Evolutionary conservation across 2,797 vertebrate species (phyloP), one percentile per base, ranked within the genome.

Genomic region (Ceryle rudis): DNA sequence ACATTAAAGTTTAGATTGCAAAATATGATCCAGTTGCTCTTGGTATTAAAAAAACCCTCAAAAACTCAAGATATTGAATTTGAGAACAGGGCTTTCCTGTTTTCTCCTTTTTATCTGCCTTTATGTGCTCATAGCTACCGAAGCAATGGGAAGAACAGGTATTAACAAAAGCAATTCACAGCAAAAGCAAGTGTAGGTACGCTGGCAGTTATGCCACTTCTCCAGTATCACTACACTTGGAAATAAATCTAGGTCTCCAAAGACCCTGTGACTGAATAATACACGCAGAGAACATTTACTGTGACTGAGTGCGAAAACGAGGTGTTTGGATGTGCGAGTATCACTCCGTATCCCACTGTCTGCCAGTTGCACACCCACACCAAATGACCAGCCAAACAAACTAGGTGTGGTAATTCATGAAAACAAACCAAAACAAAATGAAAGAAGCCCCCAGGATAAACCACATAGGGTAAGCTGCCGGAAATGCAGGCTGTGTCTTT

Each of bases 401-500:
- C 46, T 6, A 79, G 41, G 22, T 44, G 67, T 39, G 28, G 15
- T 49, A 31, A 52, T 41, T 14, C 37, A 67, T 19, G 2, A 0
- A 9, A 84, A 44, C 46, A 46, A 46, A 11, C 16, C 11, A n/a
- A 10, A 46, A 23, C 18, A 12, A 39, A 37, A 28, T 4, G 1
- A 35, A 33, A 9, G 44, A 47, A 64, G 4, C 49, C 44, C 2
- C 0, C 44, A 35, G 44, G 73, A 67, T 21, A 79, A 93, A 87
- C 37, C 60, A 26, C 51, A 35, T 0, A 11, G 19, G 21, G 2
- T 31, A 77, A 62, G 35, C 39, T 90, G 44, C 29, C 88, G 81
- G 52, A 82, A 88, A 64, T 18, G 62, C n/a, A 78, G 80, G 69
- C 12, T 0, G 0, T 5, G 1, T 54, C 26, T 21, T 86, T 52